Base-by-base conservation (phyloP, 2,888 invertebrate species). In the Lasioglossum calceatum region DNA sequence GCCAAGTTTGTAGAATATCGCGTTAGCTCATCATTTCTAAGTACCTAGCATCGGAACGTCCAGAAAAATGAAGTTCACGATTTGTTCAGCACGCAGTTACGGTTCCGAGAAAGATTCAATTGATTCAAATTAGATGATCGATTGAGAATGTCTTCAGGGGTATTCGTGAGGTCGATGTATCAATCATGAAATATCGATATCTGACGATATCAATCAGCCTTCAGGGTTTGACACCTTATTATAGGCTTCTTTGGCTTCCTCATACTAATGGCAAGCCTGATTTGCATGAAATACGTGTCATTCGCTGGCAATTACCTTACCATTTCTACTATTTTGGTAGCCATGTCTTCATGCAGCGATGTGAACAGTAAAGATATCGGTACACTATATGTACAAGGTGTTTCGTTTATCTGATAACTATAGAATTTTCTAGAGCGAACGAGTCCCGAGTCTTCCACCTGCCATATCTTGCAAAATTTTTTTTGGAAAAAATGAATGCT, bases 151-250 rank as follows among this genome's bases (percentile, higher is more conserved):
- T 39, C 67, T 54, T 39, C 19, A 12, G 47, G 82, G n/a, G 67
- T 61, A 77, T 77, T 73, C 70, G 50, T n/a, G 16, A 27, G 77
- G 5, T 16, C 74, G 61, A 73, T 36, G 73, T 61, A 82, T 84
- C 82, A 77, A 75, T 84, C 82, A 77, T 54, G 50, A 32, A 44
- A 61, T 27, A n/a, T 36, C 58, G 74, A 27, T 82, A 78, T 74
- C 70, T 23, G 78, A 54, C 79, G 72, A 81, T 72, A 77, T 76
- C 82, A 86, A 86, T 64, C 77, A 75, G 78, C 78, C 82, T 79
- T 75, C 82, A 81, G 80, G 81, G 71, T 74, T 85, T 89, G 89
- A 90, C 89, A 88, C 84, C 83, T 90, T 86, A 87, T 90, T 90
- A 90, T 75, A 82, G 80, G 75, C 50, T 77, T 77, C 80, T 72